A percentile compares a stretch with the other conserved stretches of the same genome.
Conservation (phyloP, 2,113 vertebrate species). For the Entosphenus tridentatus region DNA sequence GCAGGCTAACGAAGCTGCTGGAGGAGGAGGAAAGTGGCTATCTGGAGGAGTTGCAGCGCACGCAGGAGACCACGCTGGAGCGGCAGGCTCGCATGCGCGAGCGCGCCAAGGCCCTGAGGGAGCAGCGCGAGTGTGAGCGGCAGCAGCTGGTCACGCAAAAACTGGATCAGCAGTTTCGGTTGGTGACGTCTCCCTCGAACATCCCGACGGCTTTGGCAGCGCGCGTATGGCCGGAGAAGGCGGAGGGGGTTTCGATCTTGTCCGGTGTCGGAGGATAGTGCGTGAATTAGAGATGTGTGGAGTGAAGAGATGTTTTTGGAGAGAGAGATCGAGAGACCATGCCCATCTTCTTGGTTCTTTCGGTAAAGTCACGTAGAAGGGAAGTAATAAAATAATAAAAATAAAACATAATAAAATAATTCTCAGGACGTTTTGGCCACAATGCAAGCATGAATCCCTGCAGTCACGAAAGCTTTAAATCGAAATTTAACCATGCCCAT, state of each 20-base stretch:
- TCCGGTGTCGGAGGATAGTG: slow-evolving; percentile 6
- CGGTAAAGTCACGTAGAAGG: too few species aligned
- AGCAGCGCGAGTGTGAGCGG: slow-evolving; percentile 38
- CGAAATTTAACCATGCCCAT: too few species aligned
- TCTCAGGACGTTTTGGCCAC: too few species aligned
- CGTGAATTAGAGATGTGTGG: too few species aligned
- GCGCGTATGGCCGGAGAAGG: slow-evolving; percentile 13
- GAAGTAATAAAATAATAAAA: too few species aligned
- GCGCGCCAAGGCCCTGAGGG: slow-evolving; percentile 23
- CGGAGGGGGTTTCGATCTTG: slow-evolving; percentile 14
- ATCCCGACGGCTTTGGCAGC: slow-evolving; percentile 7
- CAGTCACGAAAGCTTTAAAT: too few species aligned
- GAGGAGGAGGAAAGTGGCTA: slow-evolving; percentile 36
- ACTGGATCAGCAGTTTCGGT: slow-evolving; percentile 61
- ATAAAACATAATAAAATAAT: too few species aligned
- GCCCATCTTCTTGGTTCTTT: too few species aligned
- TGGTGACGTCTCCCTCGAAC: too few species aligned
- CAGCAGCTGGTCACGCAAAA: slow-evolving; percentile 37
- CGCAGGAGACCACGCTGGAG: slow-evolving; percentile 25
- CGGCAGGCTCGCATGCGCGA: slow-evolving; percentile 34
- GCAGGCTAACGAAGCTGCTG: slow-evolving; percentile 41
- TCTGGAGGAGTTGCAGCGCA: slow-evolving; percentile 27
- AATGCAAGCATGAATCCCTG: too few species aligned
- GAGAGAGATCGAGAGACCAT: too few species aligned
- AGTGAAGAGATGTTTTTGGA: too few species aligned